Base-by-base conservation (phyloP, 2,113 vertebrate genomes). In the Mastomys coucha region DNA sequence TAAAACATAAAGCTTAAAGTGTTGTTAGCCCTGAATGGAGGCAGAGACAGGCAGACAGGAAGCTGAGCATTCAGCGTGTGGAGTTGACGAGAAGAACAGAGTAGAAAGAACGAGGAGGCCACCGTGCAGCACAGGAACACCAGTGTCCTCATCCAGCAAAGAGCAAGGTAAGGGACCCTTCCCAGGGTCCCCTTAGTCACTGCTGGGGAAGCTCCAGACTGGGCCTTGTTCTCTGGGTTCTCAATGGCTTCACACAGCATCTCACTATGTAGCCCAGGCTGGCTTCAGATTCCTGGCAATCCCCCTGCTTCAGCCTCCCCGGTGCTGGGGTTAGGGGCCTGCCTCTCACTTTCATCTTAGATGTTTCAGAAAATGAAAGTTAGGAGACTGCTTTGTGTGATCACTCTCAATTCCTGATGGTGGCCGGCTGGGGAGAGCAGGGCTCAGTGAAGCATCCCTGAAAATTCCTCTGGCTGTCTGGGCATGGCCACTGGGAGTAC, bases 1-100 rank as follows among this genome's bases (percentile, higher is more conserved):
- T 60, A 39, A 39, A 84, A 84, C 51, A 36, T n/a, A n/a, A 60
- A 39, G 53, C 22, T 24, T 58, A 58, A 58, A 14, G 78, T 39
- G 45, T 72, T 26, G 19, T 28, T 39, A 36, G 4, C 69, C 65
- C 49, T 76, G 90, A 81, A 45, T 22, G 20, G 72, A n/a, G 69
- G 91, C 89, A 39, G 76, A 26, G 49, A 12, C 3, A 20, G 42
- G 26, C 84, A 73, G 26, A 60, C 12, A 36, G 84, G 45, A 87
- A 51, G 56, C 58, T 0, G 0, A 36, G n/a, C 4, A 1, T 51
- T 56, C 4, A 1, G 6, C 0, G 0, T 24, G 14, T 24, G 14
- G 22, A 19, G 28, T 45, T 75, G 77, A 22, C 9, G 2, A 14
- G 42, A 70, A 70, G 75, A 49, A 4, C 0, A 1, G 24, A 49